Conservation (phyloP, 2,888 invertebrate genomes). For the Homarus gammarus region DNA sequence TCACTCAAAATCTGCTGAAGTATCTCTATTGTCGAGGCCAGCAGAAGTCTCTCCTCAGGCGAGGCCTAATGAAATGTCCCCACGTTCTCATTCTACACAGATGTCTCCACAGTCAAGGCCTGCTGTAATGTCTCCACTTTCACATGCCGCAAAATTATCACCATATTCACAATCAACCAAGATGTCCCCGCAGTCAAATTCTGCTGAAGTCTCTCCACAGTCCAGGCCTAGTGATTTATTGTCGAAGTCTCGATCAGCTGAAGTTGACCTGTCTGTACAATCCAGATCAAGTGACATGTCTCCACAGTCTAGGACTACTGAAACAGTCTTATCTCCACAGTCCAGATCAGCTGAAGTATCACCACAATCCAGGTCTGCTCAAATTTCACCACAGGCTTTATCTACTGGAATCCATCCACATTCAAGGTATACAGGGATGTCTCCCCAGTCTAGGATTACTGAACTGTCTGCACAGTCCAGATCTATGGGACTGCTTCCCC, state of each 20-base stretch:
- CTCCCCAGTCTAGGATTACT: constrained; percentile 30
- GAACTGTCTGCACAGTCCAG: constrained; percentile 31
- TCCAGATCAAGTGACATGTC: constrained; percentile 34
- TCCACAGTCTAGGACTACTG: constrained; percentile 35
- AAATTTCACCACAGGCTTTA: constrained; percentile 46
- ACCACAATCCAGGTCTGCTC: constrained; percentile 31
- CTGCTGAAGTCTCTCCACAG: constrained; percentile 4
- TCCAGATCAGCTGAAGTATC: constrained; percentile 47
- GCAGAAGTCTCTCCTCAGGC: constrained; percentile 36
- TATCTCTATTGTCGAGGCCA: constrained; percentile 12
- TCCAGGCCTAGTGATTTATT: background rate
- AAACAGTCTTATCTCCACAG: constrained; percentile 29
- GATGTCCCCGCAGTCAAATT: background rate
- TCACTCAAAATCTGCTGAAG: constrained; percentile 22
- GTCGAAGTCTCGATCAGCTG: background rate
- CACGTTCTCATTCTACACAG: constrained; percentile 7
- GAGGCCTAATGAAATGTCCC: constrained; percentile 6
- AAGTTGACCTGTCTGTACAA: constrained; percentile 17
- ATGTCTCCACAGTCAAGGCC: constrained; percentile 33
- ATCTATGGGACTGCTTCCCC: constrained; percentile 19
- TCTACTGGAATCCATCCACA: constrained; percentile 28
- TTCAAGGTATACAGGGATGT: constrained; percentile 26
- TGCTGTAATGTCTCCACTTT: constrained; percentile 33
- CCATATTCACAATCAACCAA: constrained; percentile 7
- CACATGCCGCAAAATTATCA: background rate